Evolutionary conservation across 2,113 vertebrate species (phyloP), one percentile per base, ranked within the genome.

Genomic region (Aspiorhynchus laticeps): DNA sequence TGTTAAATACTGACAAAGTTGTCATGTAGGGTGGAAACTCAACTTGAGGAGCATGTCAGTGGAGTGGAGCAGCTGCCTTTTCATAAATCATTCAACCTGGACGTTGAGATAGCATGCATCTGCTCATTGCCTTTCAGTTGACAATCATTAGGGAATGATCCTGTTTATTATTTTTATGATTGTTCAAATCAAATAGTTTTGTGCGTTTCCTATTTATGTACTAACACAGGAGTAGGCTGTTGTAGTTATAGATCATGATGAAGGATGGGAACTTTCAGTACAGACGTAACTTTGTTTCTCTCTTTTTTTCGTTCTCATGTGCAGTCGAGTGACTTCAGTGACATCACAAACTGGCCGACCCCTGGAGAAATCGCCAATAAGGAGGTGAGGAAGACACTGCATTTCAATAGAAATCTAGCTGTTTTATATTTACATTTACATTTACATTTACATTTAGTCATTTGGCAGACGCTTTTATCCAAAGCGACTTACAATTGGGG

Each of bases 311-410:
- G n/a, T 41, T 86, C 0, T 36, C 9, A 2, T 51, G 53, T 71
- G 7, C 94, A 99, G 98, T 95, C 95, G 0, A 92, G 95, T 89
- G 97, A 99, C 91, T 97, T 98, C 92, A 97, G 94, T 38, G 97
- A 99, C 88, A 97, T 98, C 86, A 94, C 96, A 81, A 97, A 97
- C 90, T 99, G 98, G 98, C 98, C 98, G 36, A 99, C 98, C 48
- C 98, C 98, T 36, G 96, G 97, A 5, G 98, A 99, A 93, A 95
- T 97, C 85, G 96, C 96, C 87, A 97, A 91, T 91, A 96, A 95
- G 92, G 97, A 96, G 94, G 98, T 99, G 91, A 93, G 94, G 91
- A 71, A 85, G 65, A 46, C 28, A 24, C n/a, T 41, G 41, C 21
- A 53, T 83, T 53, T 79, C 0, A 38, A 4, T 63, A 36, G 5